Conservation (phyloP, 2,888 invertebrate genomes). For the Orchesellides sinensis region DNA sequence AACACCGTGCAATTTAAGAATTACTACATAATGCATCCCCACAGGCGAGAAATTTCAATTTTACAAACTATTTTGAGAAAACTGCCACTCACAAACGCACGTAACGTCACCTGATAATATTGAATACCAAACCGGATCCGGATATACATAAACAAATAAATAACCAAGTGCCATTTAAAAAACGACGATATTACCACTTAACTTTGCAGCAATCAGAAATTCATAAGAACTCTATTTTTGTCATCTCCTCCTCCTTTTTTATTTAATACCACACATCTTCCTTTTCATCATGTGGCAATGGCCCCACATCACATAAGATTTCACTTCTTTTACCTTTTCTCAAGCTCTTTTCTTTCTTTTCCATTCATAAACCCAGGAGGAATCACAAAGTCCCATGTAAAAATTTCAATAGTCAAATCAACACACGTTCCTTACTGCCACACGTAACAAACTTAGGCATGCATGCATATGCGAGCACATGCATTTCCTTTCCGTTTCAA, state of each 20-base stretch:
- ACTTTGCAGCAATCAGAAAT: background rate
- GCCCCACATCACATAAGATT: conserved; percentile 15
- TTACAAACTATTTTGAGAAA: background rate
- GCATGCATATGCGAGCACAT: conserved; percentile 19
- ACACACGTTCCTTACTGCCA: conserved; percentile 17
- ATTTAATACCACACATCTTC: conserved; percentile 9
- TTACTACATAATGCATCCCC: conserved; percentile 26
- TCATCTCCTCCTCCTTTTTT: conserved; percentile 14
- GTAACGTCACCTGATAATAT: too few species aligned
- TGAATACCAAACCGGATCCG: conserved; percentile 65
- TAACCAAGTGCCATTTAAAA: conserved; percentile 34
- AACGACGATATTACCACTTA: background rate
- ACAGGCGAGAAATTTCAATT: conserved; percentile 51
- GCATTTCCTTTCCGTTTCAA: conserved; percentile 65
- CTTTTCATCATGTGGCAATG: background rate
- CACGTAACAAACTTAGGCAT: conserved; percentile 42
- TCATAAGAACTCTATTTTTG: conserved; percentile 33
- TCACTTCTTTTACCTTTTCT: conserved; percentile 50
- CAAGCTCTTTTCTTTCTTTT: conserved; percentile 7
- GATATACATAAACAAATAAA: conserved; percentile 42
- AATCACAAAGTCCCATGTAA: conserved; percentile 1
- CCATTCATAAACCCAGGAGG: background rate
- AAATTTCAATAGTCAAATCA: conserved; percentile 32
- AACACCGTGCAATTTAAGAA: too few species aligned
- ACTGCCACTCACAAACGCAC: too few species aligned